phyloP scores from a whole-genome alignment of 1,140 invertebrate species.

The Heliconius nattereri region DNA sequence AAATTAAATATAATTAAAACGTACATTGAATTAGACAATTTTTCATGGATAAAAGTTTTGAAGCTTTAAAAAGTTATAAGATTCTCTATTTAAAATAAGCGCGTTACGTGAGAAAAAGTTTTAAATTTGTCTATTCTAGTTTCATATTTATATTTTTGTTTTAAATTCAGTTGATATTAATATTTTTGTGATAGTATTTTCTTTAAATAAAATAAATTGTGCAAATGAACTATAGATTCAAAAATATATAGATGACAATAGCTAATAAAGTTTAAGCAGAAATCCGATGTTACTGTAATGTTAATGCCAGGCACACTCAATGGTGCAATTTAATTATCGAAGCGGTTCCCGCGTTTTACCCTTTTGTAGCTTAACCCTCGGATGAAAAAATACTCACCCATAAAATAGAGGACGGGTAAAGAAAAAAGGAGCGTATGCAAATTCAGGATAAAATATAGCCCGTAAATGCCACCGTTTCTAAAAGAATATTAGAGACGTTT shows the following conservation, averaged over 20 bases:
- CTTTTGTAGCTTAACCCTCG: slow-evolving; percentile 82
- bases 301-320: slow-evolving; percentile 21
- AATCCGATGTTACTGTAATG: slow-evolving; percentile 30
- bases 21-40: neutral
- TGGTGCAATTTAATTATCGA: slow-evolving; percentile 81
- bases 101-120: too few relatives aligned
- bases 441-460: slow-evolving; percentile 83
- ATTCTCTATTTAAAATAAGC: too few relatives aligned
- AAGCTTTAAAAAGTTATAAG: neutral
- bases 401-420: slow-evolving; percentile 79
- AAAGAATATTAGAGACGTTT: slow-evolving; percentile 83
- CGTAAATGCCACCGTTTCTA: slow-evolving; percentile 83
- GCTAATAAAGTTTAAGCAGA: neutral
- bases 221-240: too few relatives aligned
- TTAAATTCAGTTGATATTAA: too few relatives aligned
- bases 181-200: too few relatives aligned
- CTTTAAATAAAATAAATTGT: too few relatives aligned
- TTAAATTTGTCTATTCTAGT: too few relatives aligned
- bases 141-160: too few relatives aligned
- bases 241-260: neutral
- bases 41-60: neutral
- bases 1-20: slow-evolving; percentile 44
- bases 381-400: slow-evolving; percentile 81
- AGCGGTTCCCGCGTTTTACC: slow-evolving; percentile 77
- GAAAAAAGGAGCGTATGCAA: slow-evolving; percentile 82